phyloP scores from a whole-genome alignment of 1,140 invertebrate species.

The Drosophila ambigua region DNA sequence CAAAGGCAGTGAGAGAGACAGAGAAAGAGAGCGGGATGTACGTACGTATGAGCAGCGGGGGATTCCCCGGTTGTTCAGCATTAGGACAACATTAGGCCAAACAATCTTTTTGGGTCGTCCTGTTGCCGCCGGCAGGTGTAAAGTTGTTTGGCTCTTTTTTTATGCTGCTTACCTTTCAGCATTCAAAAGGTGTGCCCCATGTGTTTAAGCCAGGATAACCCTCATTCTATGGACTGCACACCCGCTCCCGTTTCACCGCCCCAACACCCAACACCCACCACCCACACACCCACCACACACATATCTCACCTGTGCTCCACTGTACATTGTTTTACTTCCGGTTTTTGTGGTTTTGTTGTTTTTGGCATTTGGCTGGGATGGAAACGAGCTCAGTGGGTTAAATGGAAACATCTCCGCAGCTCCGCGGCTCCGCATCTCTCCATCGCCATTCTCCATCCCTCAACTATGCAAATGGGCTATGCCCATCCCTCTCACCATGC shows the following conservation, averaged over 20 bases:
- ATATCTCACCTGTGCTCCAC: slow-evolving; percentile 9
- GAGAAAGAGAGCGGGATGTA: background rate
- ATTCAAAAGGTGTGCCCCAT: slow-evolving; percentile 33
- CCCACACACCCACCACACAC: background rate
- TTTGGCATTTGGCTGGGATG: slow-evolving; percentile 24
- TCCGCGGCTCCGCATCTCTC: background rate
- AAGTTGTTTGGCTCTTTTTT: slow-evolving; percentile 15
- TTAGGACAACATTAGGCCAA: slow-evolving; percentile 52
- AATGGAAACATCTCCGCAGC: slow-evolving; percentile 62
- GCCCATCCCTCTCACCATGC: background rate
- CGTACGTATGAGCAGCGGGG: slow-evolving; percentile 7
- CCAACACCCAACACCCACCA: background rate
- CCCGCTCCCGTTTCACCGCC: background rate
- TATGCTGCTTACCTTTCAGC: slow-evolving; percentile 39
- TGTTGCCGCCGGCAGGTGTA: slow-evolving; percentile 46
- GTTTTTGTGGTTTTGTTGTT: slow-evolving; percentile 61
- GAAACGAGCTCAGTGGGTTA: slow-evolving; percentile 75
- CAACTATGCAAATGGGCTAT: slow-evolving; percentile 63
- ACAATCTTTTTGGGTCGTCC: slow-evolving; percentile 44
- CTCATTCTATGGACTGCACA: background rate
- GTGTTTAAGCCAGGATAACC: slow-evolving; percentile 15
- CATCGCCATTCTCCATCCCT: slow-evolving; percentile 11
- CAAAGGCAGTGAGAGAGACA: background rate
- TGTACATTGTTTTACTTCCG: slow-evolving; percentile 54
- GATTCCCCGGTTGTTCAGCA: background rate